Percentiles rank a stretch among this genome's conserved stretches.
These are phyloP conservation scores for Pelmatolapia mariae DNA, from an alignment of 2,113 vertebrate species.

Conservation along the genomic window DNA sequence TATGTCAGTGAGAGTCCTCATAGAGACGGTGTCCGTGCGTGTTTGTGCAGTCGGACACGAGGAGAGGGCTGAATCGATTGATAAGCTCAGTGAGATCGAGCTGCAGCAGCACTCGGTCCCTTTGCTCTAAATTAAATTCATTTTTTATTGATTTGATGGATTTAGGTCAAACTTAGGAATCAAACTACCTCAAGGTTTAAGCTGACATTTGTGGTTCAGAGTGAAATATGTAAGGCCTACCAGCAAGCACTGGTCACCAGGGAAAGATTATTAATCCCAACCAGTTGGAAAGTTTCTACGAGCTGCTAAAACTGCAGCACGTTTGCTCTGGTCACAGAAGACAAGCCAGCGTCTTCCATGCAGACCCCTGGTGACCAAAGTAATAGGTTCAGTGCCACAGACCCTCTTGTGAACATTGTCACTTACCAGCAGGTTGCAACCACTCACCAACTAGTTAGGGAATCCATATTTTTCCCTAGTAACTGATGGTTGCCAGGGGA, in stretches of 20 bases:
- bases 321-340: background rate
- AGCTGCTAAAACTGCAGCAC: accelerated
- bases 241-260: background rate
- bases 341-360: background rate
- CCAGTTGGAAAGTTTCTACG: background rate
- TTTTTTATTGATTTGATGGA: background rate
- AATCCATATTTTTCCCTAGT: accelerated
- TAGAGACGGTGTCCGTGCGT: accelerated
- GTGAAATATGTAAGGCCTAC: background rate
- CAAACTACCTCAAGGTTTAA: accelerated
- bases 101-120: background rate
- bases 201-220: background rate
- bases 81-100: background rate
- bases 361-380: background rate
- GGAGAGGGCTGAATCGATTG: background rate
- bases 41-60: background rate
- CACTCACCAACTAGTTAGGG: background rate
- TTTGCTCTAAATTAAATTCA: background rate
- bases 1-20: background rate
- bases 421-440: background rate
- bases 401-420: background rate
- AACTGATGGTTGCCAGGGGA: background rate
- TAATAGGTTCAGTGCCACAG: accelerated
- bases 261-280: background rate
- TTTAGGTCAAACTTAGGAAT: background rate